Evolutionary conservation across 2,888 invertebrate genomes (phyloP).

Genomic region (Pemphredon lugubris): DNA sequence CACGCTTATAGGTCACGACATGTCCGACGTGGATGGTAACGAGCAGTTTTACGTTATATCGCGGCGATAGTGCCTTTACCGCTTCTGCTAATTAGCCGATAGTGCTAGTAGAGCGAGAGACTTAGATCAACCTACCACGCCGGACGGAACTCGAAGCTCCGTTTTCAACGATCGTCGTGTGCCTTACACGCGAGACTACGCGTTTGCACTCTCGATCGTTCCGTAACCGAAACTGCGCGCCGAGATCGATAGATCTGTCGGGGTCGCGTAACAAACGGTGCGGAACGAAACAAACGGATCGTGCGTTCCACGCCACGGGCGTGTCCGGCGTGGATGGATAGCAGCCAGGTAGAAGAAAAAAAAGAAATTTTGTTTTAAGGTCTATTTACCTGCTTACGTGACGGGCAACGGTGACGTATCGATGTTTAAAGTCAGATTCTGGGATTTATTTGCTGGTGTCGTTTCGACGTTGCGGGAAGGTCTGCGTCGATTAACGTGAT

Average conservation of each 20-base stretch:
- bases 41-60: neutral
- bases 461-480: no score
- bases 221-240: neutral
- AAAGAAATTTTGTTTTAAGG: neutral
- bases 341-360: conserved; percentile 3
- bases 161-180: conserved; percentile 1
- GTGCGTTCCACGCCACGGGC: conserved; percentile 1
- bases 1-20: conserved; percentile 90
- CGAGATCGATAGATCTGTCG: neutral
- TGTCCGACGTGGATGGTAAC: conserved; percentile 93
- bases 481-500: no score
- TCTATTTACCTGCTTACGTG: neutral
- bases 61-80: neutral
- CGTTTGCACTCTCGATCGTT: neutral
- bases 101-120: neutral
- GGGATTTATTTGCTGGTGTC: no score
- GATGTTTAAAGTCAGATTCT: no score
- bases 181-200: neutral
- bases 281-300: neutral
- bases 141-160: conserved; percentile 27
- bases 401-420: no score
- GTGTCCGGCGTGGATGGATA: conserved; percentile 57
- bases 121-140: conserved; percentile 43
- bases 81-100: neutral
- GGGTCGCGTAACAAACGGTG: neutral